Percentiles rank a stretch among this genome's conserved stretches.
These are phyloP conservation scores for Synergus japonicus DNA, from an alignment of 2,888 invertebrate genomes.

Conservation along the genomic window DNA sequence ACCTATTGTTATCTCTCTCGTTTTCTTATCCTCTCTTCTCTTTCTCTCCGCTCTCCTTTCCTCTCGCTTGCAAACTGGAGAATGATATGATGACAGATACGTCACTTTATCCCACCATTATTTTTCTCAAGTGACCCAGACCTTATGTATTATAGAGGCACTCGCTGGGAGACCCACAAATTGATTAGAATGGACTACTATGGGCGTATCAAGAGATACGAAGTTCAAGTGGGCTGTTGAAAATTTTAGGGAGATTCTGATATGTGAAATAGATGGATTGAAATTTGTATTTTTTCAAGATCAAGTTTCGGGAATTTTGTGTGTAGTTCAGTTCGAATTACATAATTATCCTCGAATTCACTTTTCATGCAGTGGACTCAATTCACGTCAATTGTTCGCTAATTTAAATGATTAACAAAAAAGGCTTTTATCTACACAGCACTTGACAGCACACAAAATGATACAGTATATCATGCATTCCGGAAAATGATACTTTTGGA, in stretches of 20 bases:
- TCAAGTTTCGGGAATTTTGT: too few relatives aligned
- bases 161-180: background rate
- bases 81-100: slow-evolving; percentile 38
- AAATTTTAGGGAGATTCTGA: background rate
- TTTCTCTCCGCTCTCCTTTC: background rate
- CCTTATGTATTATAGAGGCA: slow-evolving; percentile 10
- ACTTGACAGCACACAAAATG: too few relatives aligned
- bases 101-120: slow-evolving; percentile 28
- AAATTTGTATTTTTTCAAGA: background rate
- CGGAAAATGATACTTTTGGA: background rate
- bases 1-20: slow-evolving; percentile 27
- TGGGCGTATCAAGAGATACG: slow-evolving; percentile 9
- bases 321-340: too few relatives aligned
- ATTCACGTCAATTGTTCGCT: too few relatives aligned
- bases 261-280: background rate
- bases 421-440: too few relatives aligned
- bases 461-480: background rate
- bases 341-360: too few relatives aligned
- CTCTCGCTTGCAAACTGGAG: background rate
- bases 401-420: too few relatives aligned
- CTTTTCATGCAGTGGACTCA: too few relatives aligned
- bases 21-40: slow-evolving; percentile 28
- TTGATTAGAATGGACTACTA: background rate
- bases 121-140: slow-evolving; percentile 38
- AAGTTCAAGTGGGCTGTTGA: slow-evolving; percentile 3